A percentile compares a stretch with the other conserved stretches of the same genome.
Conservation (phyloP, 2,888 invertebrate genomes). For the Cantharis rustica region DNA sequence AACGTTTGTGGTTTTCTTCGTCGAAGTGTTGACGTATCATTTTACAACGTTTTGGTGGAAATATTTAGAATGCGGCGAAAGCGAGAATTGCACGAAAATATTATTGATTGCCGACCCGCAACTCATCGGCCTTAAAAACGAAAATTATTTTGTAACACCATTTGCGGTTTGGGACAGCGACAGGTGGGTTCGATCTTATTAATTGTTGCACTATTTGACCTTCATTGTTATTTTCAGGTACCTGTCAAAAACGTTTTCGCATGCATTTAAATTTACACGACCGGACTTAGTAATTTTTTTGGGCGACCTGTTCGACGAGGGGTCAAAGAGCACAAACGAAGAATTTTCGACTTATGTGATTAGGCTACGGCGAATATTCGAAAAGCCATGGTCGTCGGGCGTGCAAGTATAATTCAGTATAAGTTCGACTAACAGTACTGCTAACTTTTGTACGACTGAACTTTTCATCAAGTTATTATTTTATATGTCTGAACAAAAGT, state of each 20-base stretch:
- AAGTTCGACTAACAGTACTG: too few relatives aligned
- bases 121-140: conserved; percentile 81
- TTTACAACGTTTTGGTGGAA: conserved; percentile 48
- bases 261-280: conserved; percentile 70
- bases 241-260: conserved; percentile 75
- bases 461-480: too few relatives aligned
- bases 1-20: conserved; percentile 39
- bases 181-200: conserved; percentile 56
- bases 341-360: conserved; percentile 77
- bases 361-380: conserved; percentile 73
- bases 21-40: conserved; percentile 48
- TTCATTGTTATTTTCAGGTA: conserved; percentile 65
- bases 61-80: conserved; percentile 44
- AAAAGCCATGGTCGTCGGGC: conserved; percentile 44
- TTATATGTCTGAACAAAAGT: too few relatives aligned
- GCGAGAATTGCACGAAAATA: conserved; percentile 49
- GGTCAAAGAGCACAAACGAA: conserved; percentile 71
- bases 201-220: background rate
- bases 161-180: conserved; percentile 88
- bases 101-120: conserved; percentile 86
- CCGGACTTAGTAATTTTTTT: conserved; percentile 89
- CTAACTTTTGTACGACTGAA: too few relatives aligned
- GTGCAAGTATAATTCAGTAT: conserved; percentile 49
- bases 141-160: conserved; percentile 68
- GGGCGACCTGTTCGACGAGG: conserved; percentile 96